Percentiles rank a stretch among this genome's conserved stretches.
These are phyloP conservation scores for Hippocampus kuda DNA, from an alignment of 2,797 vertebrate species.

Conservation along the genomic window DNA sequence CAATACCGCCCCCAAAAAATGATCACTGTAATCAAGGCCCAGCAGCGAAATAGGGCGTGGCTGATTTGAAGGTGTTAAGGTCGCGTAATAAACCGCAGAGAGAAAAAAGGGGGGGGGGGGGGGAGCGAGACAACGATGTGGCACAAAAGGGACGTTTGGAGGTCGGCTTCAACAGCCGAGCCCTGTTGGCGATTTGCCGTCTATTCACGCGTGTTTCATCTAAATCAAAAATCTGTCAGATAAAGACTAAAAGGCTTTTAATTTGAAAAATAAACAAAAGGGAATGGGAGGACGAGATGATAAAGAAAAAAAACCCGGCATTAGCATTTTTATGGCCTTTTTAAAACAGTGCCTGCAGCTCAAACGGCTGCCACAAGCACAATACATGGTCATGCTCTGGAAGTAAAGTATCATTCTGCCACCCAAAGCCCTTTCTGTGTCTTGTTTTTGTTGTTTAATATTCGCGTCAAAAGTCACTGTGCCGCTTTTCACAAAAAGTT, in stretches of 20 bases:
- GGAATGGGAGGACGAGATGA: not conserved
- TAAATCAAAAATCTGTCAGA: slow-evolving; percentile 5
- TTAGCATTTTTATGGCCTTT: slow-evolving; percentile 3
- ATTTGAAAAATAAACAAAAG: slow-evolving; percentile 2
- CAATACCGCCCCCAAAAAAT: not conserved
- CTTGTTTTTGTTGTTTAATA: no score
- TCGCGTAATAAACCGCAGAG: not conserved
- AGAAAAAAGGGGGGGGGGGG: not conserved
- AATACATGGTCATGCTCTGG: no score
- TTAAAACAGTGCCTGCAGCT: not conserved
- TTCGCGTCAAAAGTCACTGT: no score
- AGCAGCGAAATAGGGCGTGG: not conserved
- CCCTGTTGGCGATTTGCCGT: not conserved
- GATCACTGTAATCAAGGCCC: slow-evolving; percentile 1
- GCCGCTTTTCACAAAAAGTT: no score
- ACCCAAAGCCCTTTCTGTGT: no score
- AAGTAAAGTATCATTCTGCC: no score
- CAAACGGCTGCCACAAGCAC: not conserved
- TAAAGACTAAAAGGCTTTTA: not conserved
- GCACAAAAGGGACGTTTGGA: not conserved
- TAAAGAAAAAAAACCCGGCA: not conserved
- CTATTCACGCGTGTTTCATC: not conserved
- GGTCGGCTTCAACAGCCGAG: slow-evolving; percentile 1
- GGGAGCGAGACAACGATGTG: not conserved
- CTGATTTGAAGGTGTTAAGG: not conserved